Evolutionary conservation across 2,888 invertebrate genomes (phyloP).

Genomic region (Dichetophora obliterata): DNA sequence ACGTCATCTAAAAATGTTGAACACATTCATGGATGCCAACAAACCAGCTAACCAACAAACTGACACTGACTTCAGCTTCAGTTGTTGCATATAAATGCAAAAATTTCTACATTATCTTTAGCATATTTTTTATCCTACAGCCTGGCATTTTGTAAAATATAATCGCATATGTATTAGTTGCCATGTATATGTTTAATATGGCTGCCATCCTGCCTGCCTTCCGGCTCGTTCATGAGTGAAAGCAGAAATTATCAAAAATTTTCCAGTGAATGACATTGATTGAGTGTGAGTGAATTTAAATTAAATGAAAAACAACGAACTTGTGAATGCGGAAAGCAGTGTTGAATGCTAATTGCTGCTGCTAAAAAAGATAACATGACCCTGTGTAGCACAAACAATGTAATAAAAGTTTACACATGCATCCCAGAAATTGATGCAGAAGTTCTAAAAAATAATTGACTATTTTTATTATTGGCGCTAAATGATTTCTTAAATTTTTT

Average conservation of each 20-base stretch:
- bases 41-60: neutral
- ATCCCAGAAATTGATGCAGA: no score
- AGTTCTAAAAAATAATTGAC: no score
- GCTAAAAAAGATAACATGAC: no score
- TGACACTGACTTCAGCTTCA: neutral
- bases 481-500: no score
- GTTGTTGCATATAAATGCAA: neutral
- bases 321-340: no score
- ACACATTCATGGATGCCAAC: neutral
- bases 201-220: neutral
- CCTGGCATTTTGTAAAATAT: neutral
- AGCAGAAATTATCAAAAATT: constrained; percentile 12
- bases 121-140: neutral
- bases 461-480: no score
- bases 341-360: no score
- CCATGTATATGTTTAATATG: neutral
- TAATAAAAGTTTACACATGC: no score
- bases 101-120: neutral
- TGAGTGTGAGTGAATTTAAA: neutral
- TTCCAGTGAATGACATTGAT: constrained; percentile 6
- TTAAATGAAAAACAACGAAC: neutral
- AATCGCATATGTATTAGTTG: neutral
- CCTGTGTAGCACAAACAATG: no score
- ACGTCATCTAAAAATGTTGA: constrained; percentile 17
- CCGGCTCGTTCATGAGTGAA: neutral